Evolutionary conservation across 2,113 vertebrate species (phyloP), one percentile per base, ranked within the genome.

Genomic region (Channa maculata): DNA sequence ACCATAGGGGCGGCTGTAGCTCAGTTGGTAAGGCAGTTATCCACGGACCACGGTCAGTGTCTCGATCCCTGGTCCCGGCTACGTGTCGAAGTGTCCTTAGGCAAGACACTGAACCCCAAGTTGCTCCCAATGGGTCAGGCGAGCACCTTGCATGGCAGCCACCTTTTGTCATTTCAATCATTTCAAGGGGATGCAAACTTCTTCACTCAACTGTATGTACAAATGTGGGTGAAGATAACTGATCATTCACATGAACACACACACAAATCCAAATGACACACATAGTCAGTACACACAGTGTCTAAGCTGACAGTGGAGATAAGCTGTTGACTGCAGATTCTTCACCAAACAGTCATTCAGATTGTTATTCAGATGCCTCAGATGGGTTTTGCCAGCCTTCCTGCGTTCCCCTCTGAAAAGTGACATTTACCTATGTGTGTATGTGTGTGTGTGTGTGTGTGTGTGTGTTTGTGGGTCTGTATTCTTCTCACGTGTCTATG

Each of bases 291-390:
- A 61, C 41, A 65, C 45, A 37, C 14, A 41, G 5, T 5, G 24
- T 79, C 37, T 79, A 39, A 76, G 61, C 82, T 81, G 83, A 80
- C 83, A 78, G 61, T 12, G 0, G 46, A 79, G 79, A 80, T 80
- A 76, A 84, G 67, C 71, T 52, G 49, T 73, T 44, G 37, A 73
- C 74, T 39, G 52, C 65, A 75, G 69, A 60, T 84, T 76, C 76
- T 82, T 43, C 52, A 46, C 38, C 53, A 57, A 67, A 72, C 66
- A 33, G 50, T 67, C 70, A 44, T n/a, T n/a, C n/a, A n/a, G n/a
- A n/a, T 66, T 63, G 65, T 66, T 38, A 71, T 83, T 89, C 62
- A 85, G 36, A 85, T 49, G 37, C 57, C 44, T 74, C 39, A 11
- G 65, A 50, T 66, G 54, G 60, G 50, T 80, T 86, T 66, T 58